A percentile compares a stretch with the other conserved stretches of the same genome.
phyloP scores from a whole-genome alignment of 2,797 vertebrate genomes.

The Anolis apletophallus region DNA sequence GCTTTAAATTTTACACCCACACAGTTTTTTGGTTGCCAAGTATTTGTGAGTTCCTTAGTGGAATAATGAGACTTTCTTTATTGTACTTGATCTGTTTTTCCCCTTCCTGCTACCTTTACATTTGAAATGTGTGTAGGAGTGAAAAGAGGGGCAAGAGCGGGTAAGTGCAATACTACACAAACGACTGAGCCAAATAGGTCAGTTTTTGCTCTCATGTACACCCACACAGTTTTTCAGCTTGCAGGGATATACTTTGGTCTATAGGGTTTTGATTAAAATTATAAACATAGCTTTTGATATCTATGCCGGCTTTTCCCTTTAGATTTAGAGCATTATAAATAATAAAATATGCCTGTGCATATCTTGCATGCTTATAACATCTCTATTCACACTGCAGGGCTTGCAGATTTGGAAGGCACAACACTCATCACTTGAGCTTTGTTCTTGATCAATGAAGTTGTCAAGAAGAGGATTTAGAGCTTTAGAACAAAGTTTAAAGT shows the following conservation, averaged over 20 bases:
- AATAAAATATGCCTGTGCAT: background rate
- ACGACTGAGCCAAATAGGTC: background rate
- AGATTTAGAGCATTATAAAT: slow-evolving; percentile 14
- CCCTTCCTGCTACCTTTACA: fast-evolving
- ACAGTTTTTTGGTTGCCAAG: background rate
- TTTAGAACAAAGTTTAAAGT: background rate
- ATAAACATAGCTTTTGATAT: slow-evolving; percentile 32
- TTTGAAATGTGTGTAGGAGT: background rate
- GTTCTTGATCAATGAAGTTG: slow-evolving; percentile 22
- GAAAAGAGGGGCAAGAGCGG: background rate
- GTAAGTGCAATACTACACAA: background rate
- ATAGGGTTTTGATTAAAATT: slow-evolving; percentile 30
- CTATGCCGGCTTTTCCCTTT: background rate
- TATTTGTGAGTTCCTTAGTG: background rate
- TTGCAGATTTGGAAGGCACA: background rate
- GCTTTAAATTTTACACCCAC: background rate
- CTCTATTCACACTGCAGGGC: slow-evolving; percentile 1
- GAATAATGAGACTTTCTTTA: background rate
- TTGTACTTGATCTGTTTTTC: background rate
- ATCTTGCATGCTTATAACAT: background rate
- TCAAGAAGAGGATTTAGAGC: slow-evolving; percentile 21
- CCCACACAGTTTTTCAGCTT: fast-evolving
- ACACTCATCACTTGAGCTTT: slow-evolving; percentile 14
- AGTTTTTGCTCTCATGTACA: background rate
- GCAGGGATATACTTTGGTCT: background rate